Conservation (phyloP, 1,140 invertebrate genomes). For the Conus ventricosus region DNA sequence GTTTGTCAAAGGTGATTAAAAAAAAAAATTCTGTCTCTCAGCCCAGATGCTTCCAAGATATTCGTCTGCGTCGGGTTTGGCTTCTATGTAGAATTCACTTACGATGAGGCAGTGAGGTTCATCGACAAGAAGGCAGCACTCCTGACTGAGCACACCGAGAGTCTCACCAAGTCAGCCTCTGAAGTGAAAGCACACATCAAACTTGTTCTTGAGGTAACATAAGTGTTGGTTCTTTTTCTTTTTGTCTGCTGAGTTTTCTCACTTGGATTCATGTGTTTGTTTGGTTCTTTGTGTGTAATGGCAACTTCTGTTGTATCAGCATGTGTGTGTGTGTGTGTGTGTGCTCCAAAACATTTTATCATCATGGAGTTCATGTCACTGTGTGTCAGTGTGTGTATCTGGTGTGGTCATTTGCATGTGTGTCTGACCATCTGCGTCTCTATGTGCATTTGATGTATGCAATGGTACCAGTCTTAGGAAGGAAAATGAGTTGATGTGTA, state of each 20-base stretch:
- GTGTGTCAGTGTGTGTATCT: no score
- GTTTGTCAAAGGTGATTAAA: background rate
- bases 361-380: no score
- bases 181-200: constrained; percentile 88
- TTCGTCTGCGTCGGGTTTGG: constrained; percentile 86
- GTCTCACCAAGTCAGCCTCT: constrained; percentile 81
- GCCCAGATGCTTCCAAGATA: constrained; percentile 81
- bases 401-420: no score
- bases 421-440: no score
- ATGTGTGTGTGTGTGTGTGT: background rate
- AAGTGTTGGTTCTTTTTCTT: background rate
- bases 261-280: background rate
- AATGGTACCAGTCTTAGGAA: no score
- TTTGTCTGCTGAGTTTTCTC: background rate
- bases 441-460: no score
- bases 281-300: background rate
- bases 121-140: constrained; percentile 83
- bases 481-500: no score
- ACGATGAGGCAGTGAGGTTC: constrained; percentile 83
- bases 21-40: constrained; percentile 47
- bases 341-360: no score
- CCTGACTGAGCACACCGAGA: constrained; percentile 77
- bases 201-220: constrained; percentile 77
- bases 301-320: background rate
- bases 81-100: constrained; percentile 84